These are phyloP conservation scores for Hydrochoerus hydrochaeris DNA, from an alignment of 2,113 vertebrate species.

Conservation along the genomic window DNA sequence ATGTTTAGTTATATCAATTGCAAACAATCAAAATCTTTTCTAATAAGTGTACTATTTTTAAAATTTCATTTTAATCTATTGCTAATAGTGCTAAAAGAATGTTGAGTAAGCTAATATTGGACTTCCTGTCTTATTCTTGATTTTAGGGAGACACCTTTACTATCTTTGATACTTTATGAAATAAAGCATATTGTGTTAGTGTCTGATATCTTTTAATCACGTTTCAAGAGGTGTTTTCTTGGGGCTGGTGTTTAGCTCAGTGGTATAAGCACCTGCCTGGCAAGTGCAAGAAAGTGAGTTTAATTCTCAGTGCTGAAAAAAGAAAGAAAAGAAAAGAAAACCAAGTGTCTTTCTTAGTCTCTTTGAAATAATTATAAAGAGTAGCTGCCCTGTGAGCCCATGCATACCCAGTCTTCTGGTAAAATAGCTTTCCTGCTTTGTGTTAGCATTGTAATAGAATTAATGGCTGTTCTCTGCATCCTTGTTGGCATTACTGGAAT, in stretches of 20 bases:
- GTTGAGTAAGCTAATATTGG: not conserved
- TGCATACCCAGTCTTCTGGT: not conserved
- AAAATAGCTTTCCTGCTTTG: not conserved
- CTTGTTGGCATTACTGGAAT: not conserved
- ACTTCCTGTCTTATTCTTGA: not conserved
- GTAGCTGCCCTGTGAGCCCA: not conserved
- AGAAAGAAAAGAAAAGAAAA: too few species aligned
- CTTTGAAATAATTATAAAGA: not conserved
- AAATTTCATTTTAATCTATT: not conserved
- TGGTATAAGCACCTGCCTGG: too few species aligned
- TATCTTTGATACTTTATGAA: not conserved
- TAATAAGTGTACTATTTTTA: not conserved
- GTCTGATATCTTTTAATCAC: not conserved
- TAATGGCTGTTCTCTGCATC: not conserved
- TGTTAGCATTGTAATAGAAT: not conserved
- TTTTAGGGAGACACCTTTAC: not conserved
- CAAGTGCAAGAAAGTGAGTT: too few species aligned
- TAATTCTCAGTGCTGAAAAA: too few species aligned
- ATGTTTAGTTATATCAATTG: not conserved
- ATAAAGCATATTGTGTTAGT: not conserved
- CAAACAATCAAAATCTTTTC: slow-evolving; percentile 7
- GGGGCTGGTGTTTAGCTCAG: too few species aligned
- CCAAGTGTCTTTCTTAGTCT: not conserved
- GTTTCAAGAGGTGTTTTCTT: not conserved
- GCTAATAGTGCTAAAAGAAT: not conserved